A percentile compares a stretch with the other conserved stretches of the same genome.
Conservation (phyloP, 53 echinoderm and acorn worm genomes). For the Holothuria scabra region DNA sequence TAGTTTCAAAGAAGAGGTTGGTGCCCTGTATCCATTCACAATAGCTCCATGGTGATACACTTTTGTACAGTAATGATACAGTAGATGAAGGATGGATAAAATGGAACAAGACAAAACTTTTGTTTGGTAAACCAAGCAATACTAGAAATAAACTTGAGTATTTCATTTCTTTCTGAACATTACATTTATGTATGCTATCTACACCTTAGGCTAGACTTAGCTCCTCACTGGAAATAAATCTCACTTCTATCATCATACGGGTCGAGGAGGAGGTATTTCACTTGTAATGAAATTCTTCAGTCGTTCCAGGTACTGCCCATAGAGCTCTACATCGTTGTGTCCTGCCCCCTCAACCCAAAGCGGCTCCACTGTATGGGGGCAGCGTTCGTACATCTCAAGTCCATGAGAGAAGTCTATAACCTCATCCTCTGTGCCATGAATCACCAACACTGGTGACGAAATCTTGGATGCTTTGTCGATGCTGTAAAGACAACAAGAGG, state of each 20-base stretch:
- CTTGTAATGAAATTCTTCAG: conserved; percentile 94
- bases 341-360: conserved; percentile 99
- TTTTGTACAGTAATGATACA: too few species aligned
- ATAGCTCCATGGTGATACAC: too few species aligned
- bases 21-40: too few species aligned
- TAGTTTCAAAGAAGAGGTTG: too few species aligned
- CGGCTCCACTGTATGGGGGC: conserved; percentile 95
- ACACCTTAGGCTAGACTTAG: too few species aligned
- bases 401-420: conserved; percentile 99
- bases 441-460: conserved; percentile 91
- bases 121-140: too few species aligned
- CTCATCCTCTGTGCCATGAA: conserved; percentile 99
- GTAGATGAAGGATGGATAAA: too few species aligned
- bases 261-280: conserved; percentile 72
- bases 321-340: conserved; percentile 96
- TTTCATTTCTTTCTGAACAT: too few species aligned
- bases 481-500: conserved; percentile 47
- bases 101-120: too few species aligned
- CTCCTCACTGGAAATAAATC: too few species aligned
- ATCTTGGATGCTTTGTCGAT: conserved; percentile 97
- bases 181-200: too few species aligned
- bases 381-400: conserved; percentile 93
- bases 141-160: too few species aligned
- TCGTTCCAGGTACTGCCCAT: conserved; percentile 98
- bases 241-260: conserved; percentile 20